Percentiles rank a stretch among this genome's conserved stretches.
phyloP scores from a whole-genome alignment of 2,113 vertebrate species.

The Oplegnathus fasciatus region DNA sequence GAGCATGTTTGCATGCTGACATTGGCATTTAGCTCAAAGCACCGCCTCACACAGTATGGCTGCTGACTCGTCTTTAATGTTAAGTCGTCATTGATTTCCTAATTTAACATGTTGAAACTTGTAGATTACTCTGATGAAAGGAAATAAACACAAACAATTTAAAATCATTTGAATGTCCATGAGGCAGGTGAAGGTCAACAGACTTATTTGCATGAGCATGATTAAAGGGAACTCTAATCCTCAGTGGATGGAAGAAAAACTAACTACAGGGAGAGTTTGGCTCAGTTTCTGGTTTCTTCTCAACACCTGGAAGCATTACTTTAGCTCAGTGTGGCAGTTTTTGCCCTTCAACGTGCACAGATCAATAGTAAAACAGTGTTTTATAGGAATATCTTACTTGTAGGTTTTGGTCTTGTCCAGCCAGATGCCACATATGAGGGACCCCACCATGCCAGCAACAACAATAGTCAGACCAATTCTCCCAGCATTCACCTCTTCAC shows the following conservation, averaged over 20 bases:
- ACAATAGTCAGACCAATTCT: constrained; percentile 96
- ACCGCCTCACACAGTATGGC: background rate
- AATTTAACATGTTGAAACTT: background rate
- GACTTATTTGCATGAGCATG: background rate
- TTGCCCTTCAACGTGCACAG: no score
- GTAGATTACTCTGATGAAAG: background rate
- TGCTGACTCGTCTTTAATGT: background rate
- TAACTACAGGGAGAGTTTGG: background rate
- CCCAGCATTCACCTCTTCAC: constrained; percentile 95
- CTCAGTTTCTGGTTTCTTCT: constrained; percentile 1
- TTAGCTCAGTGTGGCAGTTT: background rate
- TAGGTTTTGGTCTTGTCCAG: constrained; percentile 96
- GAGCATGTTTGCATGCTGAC: background rate
- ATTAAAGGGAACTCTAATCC: background rate
- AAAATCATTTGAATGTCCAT: background rate
- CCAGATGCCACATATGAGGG: constrained; percentile 95
- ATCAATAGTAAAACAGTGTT: rapidly evolving
- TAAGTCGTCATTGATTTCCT: background rate
- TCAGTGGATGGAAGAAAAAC: background rate
- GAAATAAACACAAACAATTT: background rate
- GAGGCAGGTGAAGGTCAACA: background rate
- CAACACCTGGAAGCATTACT: background rate
- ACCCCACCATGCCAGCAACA: constrained; percentile 92
- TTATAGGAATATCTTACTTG: constrained; percentile 88
- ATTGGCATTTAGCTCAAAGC: background rate